These are phyloP conservation scores for Macropus fuliginosus DNA, from an alignment of 2,797 vertebrate species.

Conservation along the genomic window DNA sequence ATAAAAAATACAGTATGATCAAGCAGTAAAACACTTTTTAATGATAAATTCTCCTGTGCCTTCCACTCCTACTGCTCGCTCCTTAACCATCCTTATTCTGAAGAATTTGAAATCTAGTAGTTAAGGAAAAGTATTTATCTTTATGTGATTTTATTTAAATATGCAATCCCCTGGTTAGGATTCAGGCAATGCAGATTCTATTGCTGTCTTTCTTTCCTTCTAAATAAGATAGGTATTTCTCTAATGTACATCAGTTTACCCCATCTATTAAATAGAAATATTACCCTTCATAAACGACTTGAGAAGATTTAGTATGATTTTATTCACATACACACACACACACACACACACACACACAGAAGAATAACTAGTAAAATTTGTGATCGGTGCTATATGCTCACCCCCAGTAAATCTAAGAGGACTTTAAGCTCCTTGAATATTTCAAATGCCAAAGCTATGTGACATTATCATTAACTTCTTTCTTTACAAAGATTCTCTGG, in stretches of 20 bases:
- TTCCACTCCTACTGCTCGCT: not conserved
- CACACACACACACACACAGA: not conserved
- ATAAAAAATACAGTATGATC: not conserved
- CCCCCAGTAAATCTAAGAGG: not conserved
- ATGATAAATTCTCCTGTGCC: not conserved
- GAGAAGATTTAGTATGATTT: slow-evolving; percentile 20
- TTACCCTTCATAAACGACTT: not conserved
- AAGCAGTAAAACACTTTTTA: not conserved
- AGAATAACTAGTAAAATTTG: not conserved
- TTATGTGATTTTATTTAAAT: not conserved
- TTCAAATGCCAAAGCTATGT: slow-evolving; percentile 34
- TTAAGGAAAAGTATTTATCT: not conserved
- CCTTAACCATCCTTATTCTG: slow-evolving; percentile 15
- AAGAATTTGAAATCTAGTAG: slow-evolving; percentile 3
- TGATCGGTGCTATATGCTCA: not conserved
- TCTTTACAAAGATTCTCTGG: not conserved
- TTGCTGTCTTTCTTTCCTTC: slow-evolving; percentile 3
- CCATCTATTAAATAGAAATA: slow-evolving; percentile 33
- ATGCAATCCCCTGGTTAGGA: not conserved
- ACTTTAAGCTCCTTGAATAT: slow-evolving; percentile 13
- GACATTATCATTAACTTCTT: not conserved
- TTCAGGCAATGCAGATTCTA: slow-evolving; percentile 2
- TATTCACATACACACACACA: not conserved
- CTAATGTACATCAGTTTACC: not conserved
- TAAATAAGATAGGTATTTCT: slow-evolving; percentile 3